Percentiles rank a stretch among this genome's conserved stretches.
These are phyloP conservation scores for Pogonognathellus flavescens DNA, from an alignment of 1,140 invertebrate genomes.

Conservation along the genomic window DNA sequence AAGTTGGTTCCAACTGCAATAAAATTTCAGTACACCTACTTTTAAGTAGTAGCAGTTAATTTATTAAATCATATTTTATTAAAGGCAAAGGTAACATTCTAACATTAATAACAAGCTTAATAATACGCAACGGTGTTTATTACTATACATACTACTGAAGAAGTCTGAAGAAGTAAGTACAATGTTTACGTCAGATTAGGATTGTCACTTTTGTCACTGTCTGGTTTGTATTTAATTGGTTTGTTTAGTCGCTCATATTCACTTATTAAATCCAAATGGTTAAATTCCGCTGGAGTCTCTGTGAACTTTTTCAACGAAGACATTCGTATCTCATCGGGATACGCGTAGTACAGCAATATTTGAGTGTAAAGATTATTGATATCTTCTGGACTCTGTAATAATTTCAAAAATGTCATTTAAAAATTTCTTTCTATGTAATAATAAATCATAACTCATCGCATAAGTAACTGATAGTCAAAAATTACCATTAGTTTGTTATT, in stretches of 20 bases:
- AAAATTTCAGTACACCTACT: too few relatives aligned
- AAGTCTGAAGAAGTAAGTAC: neutral
- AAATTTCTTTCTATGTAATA: slow-evolving; percentile 53
- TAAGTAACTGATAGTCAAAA: too few relatives aligned
- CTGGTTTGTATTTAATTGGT: neutral
- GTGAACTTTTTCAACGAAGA: slow-evolving; percentile 81
- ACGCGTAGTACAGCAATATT: slow-evolving; percentile 86
- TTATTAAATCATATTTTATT: too few relatives aligned
- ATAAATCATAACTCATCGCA: too few relatives aligned
- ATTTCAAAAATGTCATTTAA: too few relatives aligned
- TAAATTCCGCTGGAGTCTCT: slow-evolving; percentile 80
- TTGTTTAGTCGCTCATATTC: slow-evolving; percentile 78
- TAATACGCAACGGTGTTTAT: neutral
- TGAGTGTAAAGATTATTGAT: slow-evolving; percentile 88
- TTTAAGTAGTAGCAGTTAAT: too few relatives aligned
- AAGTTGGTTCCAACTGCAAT: too few relatives aligned
- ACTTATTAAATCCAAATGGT: slow-evolving; percentile 86
- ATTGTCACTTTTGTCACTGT: neutral
- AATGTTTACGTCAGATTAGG: neutral
- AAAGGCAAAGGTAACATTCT: too few relatives aligned
- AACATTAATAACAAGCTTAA: neutral
- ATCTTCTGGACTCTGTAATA: slow-evolving; percentile 79
- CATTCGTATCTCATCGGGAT: slow-evolving; percentile 76
- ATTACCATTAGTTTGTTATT: slow-evolving; percentile 81
- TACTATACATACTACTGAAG: neutral